A percentile compares a stretch with the other conserved stretches of the same genome.
These are phyloP conservation scores for Eupithecia subumbrata DNA, from an alignment of 2,888 invertebrate genomes.

Conservation along the genomic window DNA sequence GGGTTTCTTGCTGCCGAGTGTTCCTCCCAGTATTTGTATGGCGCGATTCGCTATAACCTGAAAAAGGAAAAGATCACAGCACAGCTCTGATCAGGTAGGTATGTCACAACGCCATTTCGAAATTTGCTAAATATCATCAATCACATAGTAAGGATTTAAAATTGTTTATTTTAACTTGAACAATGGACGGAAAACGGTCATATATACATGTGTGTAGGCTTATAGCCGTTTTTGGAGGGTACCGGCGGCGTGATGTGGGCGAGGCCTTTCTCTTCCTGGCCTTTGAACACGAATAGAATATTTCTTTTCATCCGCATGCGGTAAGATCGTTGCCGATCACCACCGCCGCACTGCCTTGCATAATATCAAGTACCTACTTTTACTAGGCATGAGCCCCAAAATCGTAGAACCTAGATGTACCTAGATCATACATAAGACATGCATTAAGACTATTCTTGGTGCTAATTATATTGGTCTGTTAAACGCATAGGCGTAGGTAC, in stretches of 20 bases:
- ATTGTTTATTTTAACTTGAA: neutral
- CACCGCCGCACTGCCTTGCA: neutral
- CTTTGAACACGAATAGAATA: too few species aligned
- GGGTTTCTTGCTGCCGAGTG: conserved; percentile 95
- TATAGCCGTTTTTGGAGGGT: too few species aligned
- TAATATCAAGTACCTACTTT: too few species aligned
- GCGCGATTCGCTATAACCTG: conserved; percentile 95
- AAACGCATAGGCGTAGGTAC: neutral
- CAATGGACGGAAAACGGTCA: too few species aligned
- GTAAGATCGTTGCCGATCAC: neutral
- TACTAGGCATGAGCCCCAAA: neutral
- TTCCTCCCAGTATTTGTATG: conserved; percentile 94
- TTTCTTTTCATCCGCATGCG: neutral
- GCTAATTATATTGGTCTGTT: neutral
- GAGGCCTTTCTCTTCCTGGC: too few species aligned
- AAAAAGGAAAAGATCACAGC: neutral
- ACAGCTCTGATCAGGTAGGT: neutral
- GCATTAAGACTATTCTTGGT: neutral
- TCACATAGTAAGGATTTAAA: neutral
- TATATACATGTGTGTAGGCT: too few species aligned
- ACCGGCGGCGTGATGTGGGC: too few species aligned
- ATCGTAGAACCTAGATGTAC: neutral
- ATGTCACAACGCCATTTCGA: too few species aligned
- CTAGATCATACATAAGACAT: neutral
- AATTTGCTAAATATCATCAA: too few species aligned